phyloP scores from a whole-genome alignment of 2,888 invertebrate species.

The Ochlodes sylvanus region DNA sequence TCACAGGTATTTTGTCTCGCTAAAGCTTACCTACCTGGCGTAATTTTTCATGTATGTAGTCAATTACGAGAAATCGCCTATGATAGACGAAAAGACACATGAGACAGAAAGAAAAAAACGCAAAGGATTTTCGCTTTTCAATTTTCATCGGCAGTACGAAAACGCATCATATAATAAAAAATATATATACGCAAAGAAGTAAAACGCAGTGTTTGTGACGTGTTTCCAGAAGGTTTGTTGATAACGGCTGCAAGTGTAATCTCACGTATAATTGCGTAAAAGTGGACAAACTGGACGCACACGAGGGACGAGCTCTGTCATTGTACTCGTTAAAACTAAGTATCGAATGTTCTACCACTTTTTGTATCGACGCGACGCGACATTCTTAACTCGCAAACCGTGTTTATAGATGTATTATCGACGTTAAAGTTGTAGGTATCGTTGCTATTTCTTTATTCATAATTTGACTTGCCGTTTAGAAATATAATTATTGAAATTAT shows the following conservation, averaged over 20 bases:
- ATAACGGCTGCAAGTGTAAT: conserved; percentile 29
- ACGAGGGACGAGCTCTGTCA: conserved; percentile 41
- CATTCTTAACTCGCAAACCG: conserved; percentile 38
- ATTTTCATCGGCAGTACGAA: too few species aligned
- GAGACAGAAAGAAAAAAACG: too few species aligned
- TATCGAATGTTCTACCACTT: conserved; percentile 40
- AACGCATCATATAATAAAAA: not conserved
- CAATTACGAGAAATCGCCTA: too few species aligned
- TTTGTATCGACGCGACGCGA: conserved; percentile 37
- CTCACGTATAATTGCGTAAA: conserved; percentile 39
- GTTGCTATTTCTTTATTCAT: too few species aligned
- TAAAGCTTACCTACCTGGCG: too few species aligned
- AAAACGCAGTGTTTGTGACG: conserved; percentile 5
- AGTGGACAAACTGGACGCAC: conserved; percentile 38
- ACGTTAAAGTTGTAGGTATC: not conserved
- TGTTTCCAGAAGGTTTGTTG: conserved; percentile 17
- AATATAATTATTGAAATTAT: too few species aligned
- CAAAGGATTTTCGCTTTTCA: too few species aligned
- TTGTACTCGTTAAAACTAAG: conserved; percentile 46
- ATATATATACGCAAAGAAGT: not conserved
- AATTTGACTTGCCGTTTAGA: too few species aligned
- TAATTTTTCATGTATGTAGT: too few species aligned
- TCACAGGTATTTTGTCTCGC: too few species aligned
- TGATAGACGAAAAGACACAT: too few species aligned
- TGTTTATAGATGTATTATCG: conserved; percentile 30